Base-by-base conservation (phyloP, 2,113 vertebrate species). In the Bothrops jararaca region DNA sequence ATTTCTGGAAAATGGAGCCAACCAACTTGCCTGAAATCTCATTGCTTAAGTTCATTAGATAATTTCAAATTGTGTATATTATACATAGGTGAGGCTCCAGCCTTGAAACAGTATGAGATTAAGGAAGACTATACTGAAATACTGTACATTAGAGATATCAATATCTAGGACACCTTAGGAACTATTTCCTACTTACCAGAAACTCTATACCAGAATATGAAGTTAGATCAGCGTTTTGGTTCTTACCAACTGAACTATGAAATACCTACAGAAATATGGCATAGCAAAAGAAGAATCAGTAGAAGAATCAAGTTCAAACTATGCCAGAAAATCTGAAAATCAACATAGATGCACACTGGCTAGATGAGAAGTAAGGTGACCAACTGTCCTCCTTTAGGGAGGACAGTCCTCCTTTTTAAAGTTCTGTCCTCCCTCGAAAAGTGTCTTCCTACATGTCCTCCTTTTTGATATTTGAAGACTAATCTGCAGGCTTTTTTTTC, bases 21-120 rank as follows among this genome's bases (percentile, higher is more conserved):
- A 93, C 34, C 91, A 92, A 92, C 60, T 91, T 96, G 94, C 90
- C 95, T 95, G 92, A 92, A 92, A 92, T 94, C 94, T 95, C 94
- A 69, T 34, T 93, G 93, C 15, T 92, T 92, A 93, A 95, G 34
- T 91, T 89, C 88, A 95, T 1, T 1, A 93, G 91, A 94, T 95
- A 95, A 94, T 94, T 97, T 95, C 91, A 80, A 18, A 22, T 42
- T 80, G 74, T 80, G 18, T 80, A 42, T 42, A 22, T 9, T 80
- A 34, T 80, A 80, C 74, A 80, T 80, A 80, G 18, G 34, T 1
- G 39, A 80, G 13, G 6, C 20, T 80, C n/a, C 69, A 80, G 18
- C 15, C 74, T 80, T 80, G 74, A 80, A 80, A 80, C 18, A 22
- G 34, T 80, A 80, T 80, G 74, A 29, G 12, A 4, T n/a, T 69